Conservation (phyloP, 2,797 vertebrate genomes). For the Acanthornis magna region DNA sequence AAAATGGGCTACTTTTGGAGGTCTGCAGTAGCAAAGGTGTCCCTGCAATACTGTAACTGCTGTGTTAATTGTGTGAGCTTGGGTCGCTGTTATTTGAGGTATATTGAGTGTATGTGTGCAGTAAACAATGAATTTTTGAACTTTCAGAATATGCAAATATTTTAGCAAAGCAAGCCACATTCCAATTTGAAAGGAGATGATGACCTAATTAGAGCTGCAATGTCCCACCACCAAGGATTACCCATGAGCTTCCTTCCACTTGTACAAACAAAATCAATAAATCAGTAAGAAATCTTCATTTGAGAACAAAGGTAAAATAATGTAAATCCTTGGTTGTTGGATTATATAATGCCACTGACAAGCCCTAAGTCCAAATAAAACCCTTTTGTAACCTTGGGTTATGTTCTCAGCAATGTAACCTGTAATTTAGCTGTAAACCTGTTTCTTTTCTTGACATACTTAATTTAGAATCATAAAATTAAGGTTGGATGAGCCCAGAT, state of each 20-base stretch:
- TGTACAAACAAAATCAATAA: not conserved
- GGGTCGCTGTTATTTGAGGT: not conserved
- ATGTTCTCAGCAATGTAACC: not conserved
- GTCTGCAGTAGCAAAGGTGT: conserved; percentile 11
- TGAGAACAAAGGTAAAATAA: not conserved
- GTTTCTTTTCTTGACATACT: not conserved
- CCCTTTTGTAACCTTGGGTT: not conserved
- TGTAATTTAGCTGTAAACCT: not conserved
- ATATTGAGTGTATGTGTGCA: not conserved
- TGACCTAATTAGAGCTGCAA: not conserved
- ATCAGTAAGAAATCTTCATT: not conserved
- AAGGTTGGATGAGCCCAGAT: not conserved
- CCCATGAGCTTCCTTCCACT: not conserved
- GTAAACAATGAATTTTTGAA: not conserved
- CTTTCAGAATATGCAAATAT: not conserved
- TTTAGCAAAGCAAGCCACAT: not conserved
- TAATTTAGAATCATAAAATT: not conserved
- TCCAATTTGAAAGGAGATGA: not conserved
- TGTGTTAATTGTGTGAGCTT: not conserved
- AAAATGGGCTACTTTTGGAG: not conserved
- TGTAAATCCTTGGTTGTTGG: not conserved
- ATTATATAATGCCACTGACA: not conserved
- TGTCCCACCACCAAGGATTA: not conserved
- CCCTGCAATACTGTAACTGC: not conserved
- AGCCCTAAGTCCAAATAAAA: not conserved